Percentiles rank a stretch among this genome's conserved stretches.
Evolutionary conservation across 2,113 vertebrate genomes (phyloP).

Genomic region (Bolborhynchus lineola): DNA sequence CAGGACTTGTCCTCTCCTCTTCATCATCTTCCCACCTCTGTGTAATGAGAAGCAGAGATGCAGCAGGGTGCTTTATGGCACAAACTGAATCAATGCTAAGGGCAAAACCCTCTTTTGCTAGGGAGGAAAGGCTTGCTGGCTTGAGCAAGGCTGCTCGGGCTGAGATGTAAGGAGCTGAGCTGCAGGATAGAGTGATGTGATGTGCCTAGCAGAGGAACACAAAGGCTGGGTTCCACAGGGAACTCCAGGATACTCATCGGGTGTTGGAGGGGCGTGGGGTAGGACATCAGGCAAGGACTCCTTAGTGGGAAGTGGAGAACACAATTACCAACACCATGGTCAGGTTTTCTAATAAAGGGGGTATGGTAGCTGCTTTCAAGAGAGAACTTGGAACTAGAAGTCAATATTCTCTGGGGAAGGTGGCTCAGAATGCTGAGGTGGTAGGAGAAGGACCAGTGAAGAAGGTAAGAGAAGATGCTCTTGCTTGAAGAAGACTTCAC

Average conservation of each 20-base stretch:
- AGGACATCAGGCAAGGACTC: background rate
- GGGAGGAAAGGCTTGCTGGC: background rate
- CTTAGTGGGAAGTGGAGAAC: background rate
- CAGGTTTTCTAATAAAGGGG: background rate
- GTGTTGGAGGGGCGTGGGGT: background rate
- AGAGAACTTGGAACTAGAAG: background rate
- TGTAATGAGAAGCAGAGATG: background rate
- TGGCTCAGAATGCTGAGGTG: background rate
- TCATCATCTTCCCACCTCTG: background rate
- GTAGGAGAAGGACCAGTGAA: background rate
- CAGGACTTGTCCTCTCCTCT: background rate
- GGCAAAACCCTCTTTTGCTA: background rate
- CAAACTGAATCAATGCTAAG: background rate
- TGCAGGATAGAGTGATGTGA: background rate
- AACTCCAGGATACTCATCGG: accelerated
- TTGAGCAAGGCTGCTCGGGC: background rate
- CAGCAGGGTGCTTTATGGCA: background rate
- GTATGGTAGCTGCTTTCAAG: background rate
- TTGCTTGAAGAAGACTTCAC: background rate
- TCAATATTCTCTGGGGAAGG: background rate
- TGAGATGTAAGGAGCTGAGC: background rate
- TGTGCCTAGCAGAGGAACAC: too few species aligned
- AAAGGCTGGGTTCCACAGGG: background rate
- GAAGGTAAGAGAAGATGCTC: background rate
- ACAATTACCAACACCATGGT: background rate